These are phyloP conservation scores for Anoplolepis gracilipes DNA, from an alignment of 1,140 invertebrate genomes.

Conservation along the genomic window DNA sequence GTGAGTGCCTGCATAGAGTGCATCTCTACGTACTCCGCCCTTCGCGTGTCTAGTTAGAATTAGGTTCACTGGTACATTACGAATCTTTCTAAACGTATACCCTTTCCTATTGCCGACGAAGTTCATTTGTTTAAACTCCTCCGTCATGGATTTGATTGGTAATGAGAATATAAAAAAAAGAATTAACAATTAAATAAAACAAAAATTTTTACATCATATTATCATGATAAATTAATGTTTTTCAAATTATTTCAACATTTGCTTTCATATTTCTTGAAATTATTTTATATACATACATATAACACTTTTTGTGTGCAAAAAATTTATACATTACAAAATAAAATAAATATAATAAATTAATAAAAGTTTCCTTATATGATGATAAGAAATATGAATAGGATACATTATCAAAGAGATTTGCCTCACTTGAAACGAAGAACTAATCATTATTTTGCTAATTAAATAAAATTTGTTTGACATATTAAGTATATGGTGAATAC, in stretches of 20 bases:
- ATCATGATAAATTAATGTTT: background rate
- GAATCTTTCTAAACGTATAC: slow-evolving; percentile 84
- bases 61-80: slow-evolving; percentile 78
- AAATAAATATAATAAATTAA: background rate
- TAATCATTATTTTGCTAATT: slow-evolving; percentile 19
- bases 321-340: background rate
- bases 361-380: background rate
- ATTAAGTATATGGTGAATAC: slow-evolving; percentile 8
- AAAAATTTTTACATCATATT: background rate
- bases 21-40: slow-evolving; percentile 59
- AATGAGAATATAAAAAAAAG: slow-evolving; percentile 1
- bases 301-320: background rate
- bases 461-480: slow-evolving; percentile 24
- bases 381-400: background rate
- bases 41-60: slow-evolving; percentile 57
- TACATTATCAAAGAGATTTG: slow-evolving; percentile 4
- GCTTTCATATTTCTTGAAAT: background rate
- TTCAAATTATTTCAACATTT: background rate
- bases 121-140: slow-evolving; percentile 63
- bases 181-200: slow-evolving; percentile 1
- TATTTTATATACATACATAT: background rate
- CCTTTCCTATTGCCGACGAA: slow-evolving; percentile 55
- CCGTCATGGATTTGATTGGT: slow-evolving; percentile 8
- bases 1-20: slow-evolving; percentile 50
- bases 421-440: background rate